Percentiles rank a stretch among this genome's conserved stretches.
Conservation (phyloP, 2,888 invertebrate species). For the Netelia melanura region DNA sequence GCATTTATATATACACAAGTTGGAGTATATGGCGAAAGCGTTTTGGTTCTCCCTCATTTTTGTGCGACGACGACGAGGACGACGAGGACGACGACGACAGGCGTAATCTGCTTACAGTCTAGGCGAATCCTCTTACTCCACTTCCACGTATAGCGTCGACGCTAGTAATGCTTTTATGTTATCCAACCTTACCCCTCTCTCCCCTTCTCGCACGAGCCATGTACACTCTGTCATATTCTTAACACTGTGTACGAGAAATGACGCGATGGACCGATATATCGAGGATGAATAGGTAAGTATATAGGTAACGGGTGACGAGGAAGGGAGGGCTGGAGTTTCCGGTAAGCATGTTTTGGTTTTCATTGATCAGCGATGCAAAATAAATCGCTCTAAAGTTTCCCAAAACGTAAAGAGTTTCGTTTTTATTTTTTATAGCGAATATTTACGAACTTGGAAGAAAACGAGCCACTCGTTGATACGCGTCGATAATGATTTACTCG, state of each 20-base stretch:
- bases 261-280: background rate
- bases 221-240: background rate
- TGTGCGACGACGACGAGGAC: slow-evolving; percentile 36
- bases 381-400: too few species aligned
- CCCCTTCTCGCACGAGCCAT: background rate
- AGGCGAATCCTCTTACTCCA: slow-evolving; percentile 70
- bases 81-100: slow-evolving; percentile 48
- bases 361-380: too few species aligned
- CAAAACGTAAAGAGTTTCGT: too few species aligned
- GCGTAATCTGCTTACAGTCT: slow-evolving; percentile 71
- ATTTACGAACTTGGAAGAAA: too few species aligned
- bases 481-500: too few species aligned
- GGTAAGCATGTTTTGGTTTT: too few species aligned
- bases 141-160: slow-evolving; percentile 29
- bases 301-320: too few species aligned
- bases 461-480: too few species aligned
- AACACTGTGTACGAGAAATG: background rate
- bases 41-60: slow-evolving; percentile 54
- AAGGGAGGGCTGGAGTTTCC: too few species aligned
- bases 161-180: slow-evolving; percentile 41
- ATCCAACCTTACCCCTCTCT: slow-evolving; percentile 6
- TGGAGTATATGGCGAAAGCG: background rate
- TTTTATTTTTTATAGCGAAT: too few species aligned
- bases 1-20: background rate
- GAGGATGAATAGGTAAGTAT: background rate